Conservation (phyloP, 92 coral and sea anemone genomes). For the Desmophyllum pertusum region DNA sequence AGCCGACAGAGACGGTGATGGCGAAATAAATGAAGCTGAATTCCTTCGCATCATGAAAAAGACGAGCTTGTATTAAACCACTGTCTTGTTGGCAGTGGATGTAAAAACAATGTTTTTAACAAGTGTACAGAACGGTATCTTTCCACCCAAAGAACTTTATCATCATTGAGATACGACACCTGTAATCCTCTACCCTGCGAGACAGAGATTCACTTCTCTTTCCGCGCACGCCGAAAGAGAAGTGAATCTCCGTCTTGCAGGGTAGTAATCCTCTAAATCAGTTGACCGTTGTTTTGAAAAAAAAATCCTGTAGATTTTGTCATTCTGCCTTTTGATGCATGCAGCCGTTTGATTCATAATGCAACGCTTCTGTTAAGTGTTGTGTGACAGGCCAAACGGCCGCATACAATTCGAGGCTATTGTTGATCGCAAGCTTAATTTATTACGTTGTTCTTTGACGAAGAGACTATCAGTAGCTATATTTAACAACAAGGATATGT, state of each 20-base stretch:
- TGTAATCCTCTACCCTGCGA: too few species aligned
- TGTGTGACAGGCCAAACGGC: neutral
- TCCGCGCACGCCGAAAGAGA: too few species aligned
- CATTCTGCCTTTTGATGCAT: neutral
- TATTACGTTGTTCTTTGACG: neutral
- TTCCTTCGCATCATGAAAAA: slow-evolving; percentile 98
- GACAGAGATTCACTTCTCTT: too few species aligned
- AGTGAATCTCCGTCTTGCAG: too few species aligned
- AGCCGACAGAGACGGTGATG: slow-evolving; percentile 99
- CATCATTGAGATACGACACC: neutral
- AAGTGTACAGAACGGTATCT: slow-evolving; percentile 21
- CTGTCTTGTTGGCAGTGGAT: neutral
- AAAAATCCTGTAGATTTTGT: neutral
- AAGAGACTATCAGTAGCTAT: neutral
- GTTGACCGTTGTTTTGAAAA: neutral
- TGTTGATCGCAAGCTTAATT: slow-evolving; percentile 4
- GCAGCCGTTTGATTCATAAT: neutral
- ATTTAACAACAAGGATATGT: neutral
- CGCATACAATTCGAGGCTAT: neutral
- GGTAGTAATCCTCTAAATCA: neutral
- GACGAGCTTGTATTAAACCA: slow-evolving; percentile 87
- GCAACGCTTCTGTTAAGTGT: neutral
- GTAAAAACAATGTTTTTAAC: slow-evolving; percentile 20
- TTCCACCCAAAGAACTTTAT: neutral
- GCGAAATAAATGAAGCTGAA: slow-evolving; percentile 98